Evolutionary conservation across 2,888 invertebrate species (phyloP), one percentile per base, ranked within the genome.

Genomic region (Noctua pronuba): DNA sequence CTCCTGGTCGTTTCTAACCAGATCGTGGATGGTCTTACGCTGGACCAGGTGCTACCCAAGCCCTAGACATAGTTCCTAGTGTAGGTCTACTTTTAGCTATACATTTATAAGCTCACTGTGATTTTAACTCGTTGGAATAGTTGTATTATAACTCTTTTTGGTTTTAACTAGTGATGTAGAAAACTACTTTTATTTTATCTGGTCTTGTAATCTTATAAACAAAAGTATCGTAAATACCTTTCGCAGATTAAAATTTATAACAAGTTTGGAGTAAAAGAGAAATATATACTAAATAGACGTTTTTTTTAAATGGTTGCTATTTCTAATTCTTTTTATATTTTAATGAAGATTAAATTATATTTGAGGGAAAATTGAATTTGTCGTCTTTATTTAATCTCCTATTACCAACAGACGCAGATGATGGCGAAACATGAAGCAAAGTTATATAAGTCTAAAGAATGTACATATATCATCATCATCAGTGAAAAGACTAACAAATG

Each of bases 1-100:
- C 93, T 97, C 24, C 90, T 97, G 69, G 95, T 97, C 1, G 94
- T 97, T 11, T 97, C 97, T 8, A 97, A 97, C 88, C 97, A 96
- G 79, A 96, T 98, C 55, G 96, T 97, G 2, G 92, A 93, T 0
- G 96, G 95, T 24, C 96, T 97, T 66, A 94, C 97, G 0, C 95
- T 95, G 68, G 96, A 97, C 24, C 97, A 97, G 87, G 91, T 98
- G 10, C 95, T 98, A 73, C 97, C 97, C 0, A 90, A 92, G 70
- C 91, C 92, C 31, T 93, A 91, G 80, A 79, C 35, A n/a, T 73
- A 70, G 68, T 79, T 75, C 21, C 60, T 71, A 55, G 46, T 38
- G 24, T 76, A 75, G 44, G n/a, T 58, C 68, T 69, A 73, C 38
- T 28, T 11, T 35, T 69, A 79, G 55, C 16, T n/a, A 24, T 75